Evolutionary conservation across 2,888 invertebrate species (phyloP).

Genomic region (Busseola fusca): DNA sequence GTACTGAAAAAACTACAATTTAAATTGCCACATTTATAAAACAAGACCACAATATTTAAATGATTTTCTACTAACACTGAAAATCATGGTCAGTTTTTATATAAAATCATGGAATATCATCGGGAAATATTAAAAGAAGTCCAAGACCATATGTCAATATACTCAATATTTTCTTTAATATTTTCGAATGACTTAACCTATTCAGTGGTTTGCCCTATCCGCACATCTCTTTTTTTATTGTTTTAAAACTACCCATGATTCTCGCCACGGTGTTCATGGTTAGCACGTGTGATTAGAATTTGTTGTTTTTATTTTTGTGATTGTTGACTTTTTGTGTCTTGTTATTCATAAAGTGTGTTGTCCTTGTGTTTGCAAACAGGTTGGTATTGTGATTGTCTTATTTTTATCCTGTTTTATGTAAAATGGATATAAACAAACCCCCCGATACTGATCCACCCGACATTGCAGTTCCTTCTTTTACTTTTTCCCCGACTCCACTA

Average conservation of each 20-base stretch:
- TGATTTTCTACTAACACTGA: accelerated
- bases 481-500: too few species aligned
- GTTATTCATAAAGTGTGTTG: too few species aligned
- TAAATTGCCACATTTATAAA: too few species aligned
- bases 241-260: constrained; percentile 18
- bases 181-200: constrained; percentile 41
- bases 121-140: not conserved
- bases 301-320: too few species aligned
- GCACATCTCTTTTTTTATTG: constrained; percentile 10
- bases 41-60: accelerated
- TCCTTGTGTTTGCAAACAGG: too few species aligned
- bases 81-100: accelerated
- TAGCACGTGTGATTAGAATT: too few species aligned
- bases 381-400: too few species aligned
- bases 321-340: too few species aligned
- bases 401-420: not conserved
- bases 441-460: not conserved
- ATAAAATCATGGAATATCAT: not conserved
- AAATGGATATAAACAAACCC: not conserved
- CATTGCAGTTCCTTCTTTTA: not conserved
- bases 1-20: not conserved
- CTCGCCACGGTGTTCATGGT: too few species aligned
- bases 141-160: not conserved
- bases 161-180: not conserved
- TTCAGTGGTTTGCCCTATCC: too few species aligned